Evolutionary conservation across 2,113 vertebrate genomes (phyloP).

Genomic region (Pelobates fuscus): DNA sequence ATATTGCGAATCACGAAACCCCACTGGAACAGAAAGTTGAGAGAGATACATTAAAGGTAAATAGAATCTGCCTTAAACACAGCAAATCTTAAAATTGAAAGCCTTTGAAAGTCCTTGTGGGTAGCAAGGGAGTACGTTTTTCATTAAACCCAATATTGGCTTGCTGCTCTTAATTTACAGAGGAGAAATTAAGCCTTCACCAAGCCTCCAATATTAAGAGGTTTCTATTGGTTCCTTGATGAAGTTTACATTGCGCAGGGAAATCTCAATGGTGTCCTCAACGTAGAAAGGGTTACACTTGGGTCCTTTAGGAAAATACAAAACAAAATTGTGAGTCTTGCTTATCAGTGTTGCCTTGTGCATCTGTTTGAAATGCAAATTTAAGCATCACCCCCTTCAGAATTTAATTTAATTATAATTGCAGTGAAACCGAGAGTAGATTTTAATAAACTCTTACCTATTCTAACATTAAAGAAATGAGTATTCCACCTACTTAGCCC

Average conservation of each 20-base stretch:
- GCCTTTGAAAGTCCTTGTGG: slow-evolving; percentile 11
- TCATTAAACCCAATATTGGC: slow-evolving; percentile 43
- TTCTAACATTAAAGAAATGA: neutral
- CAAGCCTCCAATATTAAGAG: slow-evolving; percentile 29
- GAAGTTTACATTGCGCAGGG: neutral
- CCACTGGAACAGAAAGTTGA: slow-evolving; percentile 20
- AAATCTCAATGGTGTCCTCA: slow-evolving; percentile 2
- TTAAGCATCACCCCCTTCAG: neutral
- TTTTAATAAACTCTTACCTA: neutral
- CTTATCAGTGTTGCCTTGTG: neutral
- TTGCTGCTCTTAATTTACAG: slow-evolving; percentile 36
- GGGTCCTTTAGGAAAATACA: neutral
- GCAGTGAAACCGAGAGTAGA: neutral
- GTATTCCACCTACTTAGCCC: neutral
- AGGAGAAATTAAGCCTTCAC: slow-evolving; percentile 15
- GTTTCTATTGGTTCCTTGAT: neutral
- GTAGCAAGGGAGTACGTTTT: slow-evolving; percentile 28
- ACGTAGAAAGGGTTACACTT: neutral
- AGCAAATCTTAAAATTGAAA: slow-evolving; percentile 35
- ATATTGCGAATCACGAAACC: neutral
- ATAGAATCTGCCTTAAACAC: slow-evolving; percentile 24
- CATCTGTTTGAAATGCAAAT: slow-evolving; percentile 9
- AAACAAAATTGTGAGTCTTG: neutral
- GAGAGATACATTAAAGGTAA: slow-evolving; percentile 35
- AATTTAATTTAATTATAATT: slow-evolving; percentile 16